Base-by-base conservation (phyloP, 1,140 invertebrate species). In the Magallana ariakensis region DNA sequence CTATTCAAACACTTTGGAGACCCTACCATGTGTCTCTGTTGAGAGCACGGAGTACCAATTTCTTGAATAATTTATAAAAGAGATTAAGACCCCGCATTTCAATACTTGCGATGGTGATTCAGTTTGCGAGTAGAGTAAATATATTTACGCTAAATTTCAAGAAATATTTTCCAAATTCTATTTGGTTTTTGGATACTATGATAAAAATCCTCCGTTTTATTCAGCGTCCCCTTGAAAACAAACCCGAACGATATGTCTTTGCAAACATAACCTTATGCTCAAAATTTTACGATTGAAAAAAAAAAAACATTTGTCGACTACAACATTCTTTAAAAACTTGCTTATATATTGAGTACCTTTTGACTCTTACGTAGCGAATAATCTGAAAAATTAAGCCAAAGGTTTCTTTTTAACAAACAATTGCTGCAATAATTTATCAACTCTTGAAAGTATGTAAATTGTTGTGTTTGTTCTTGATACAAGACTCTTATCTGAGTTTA, bases 31-130 rank as follows among this genome's bases (percentile, higher is more conserved):
- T 75, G 66, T 22, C 66, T 26, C 22, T 75, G 66, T 75, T 26
- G 66, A 75, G 22, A 75, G 10, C 7, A 75, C 3, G 22, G 66
- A 22, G 66, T 75, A 75, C 66, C 66, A 75, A 75, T 75, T 19
- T 75, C 66, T 75, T 75, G 22, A 75, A 75, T 75, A 75, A 75
- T 75, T 75, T 75, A 75, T 46, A 75, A 75, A 75, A 75, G 33
- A 26, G 66, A 75, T 75, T 75, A 75, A 26, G 19, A 75, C 33
- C 22, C 22, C 11, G 33, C 33, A 13, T 19, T 75, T 75, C 26
- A 75, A 75, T 75, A 26, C 26, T 13, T 75, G 19, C 15, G 22
- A 75, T 11, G 66, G 33, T 75, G 66, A 75, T 19, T 10, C 5
- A 62, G 19, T 13, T 75, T 22, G 66, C 19, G 33, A 75, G 5